Evolutionary conservation across 2,888 invertebrate species (phyloP).

Genomic region (Aphodius granarius): DNA sequence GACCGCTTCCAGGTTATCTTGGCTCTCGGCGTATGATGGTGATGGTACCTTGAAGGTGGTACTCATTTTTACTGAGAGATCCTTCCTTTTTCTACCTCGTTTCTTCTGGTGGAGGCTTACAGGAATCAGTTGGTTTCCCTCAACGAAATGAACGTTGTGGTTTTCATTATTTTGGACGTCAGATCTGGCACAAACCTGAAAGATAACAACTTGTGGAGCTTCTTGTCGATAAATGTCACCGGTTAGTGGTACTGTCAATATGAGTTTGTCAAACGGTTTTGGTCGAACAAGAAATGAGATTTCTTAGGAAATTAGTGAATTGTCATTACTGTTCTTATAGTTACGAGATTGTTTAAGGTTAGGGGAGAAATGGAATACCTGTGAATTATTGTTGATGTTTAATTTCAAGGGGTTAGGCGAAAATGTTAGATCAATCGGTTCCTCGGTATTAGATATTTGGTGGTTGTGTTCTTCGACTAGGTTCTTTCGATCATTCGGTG

Average conservation of each 20-base stretch:
- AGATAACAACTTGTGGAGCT: background rate
- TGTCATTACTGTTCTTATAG: background rate
- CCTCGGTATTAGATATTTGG: conserved; percentile 17
- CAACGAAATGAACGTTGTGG: background rate
- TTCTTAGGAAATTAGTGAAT: background rate
- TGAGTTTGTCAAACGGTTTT: background rate
- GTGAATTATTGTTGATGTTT: background rate
- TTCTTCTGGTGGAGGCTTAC: conserved; percentile 20
- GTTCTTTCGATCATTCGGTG: background rate
- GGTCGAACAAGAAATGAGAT: background rate
- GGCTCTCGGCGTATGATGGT: conserved; percentile 13
- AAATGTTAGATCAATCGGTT: conserved; percentile 34
- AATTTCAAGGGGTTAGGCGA: conserved; percentile 18
- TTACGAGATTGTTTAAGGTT: background rate
- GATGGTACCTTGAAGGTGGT: background rate
- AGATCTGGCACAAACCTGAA: background rate
- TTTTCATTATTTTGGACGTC: background rate
- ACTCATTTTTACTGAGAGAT: conserved; percentile 10
- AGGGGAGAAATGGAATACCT: background rate
- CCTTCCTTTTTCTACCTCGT: conserved; percentile 29
- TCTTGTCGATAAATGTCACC: background rate
- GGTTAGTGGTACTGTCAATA: background rate
- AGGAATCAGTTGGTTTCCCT: conserved; percentile 6
- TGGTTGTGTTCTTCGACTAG: background rate
- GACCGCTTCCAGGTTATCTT: conserved; percentile 22